A percentile compares a stretch with the other conserved stretches of the same genome.
These are phyloP conservation scores for Ladona fulva DNA, from an alignment of 1,140 invertebrate species.

Conservation along the genomic window DNA sequence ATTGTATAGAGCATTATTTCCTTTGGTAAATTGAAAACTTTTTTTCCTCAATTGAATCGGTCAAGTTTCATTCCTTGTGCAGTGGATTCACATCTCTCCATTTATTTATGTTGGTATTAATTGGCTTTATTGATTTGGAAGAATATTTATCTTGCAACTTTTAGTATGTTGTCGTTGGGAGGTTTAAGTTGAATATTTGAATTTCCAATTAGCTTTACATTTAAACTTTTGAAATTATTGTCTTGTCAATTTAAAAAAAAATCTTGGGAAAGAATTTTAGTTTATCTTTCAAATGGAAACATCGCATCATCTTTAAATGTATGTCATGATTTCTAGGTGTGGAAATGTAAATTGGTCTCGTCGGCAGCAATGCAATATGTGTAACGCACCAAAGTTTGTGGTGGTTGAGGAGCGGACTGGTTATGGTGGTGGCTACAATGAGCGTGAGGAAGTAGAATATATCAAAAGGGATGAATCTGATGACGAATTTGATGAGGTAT, in stretches of 20 bases:
- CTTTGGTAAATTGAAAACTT: conserved; percentile 7
- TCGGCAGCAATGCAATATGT: conserved; percentile 94
- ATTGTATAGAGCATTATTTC: conserved; percentile 5
- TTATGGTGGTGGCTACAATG: conserved; percentile 86
- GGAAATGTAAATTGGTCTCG: conserved; percentile 99
- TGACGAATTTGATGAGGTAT: conserved; percentile 84
- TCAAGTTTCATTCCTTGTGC: neutral
- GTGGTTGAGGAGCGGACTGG: conserved; percentile 73
- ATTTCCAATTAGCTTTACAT: no score
- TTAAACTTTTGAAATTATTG: no score
- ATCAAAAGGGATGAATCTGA: conserved; percentile 34
- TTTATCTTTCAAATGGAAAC: no score
- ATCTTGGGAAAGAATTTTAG: no score
- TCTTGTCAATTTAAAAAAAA: no score
- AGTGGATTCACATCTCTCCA: neutral
- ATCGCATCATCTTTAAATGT: neutral
- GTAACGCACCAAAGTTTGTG: conserved; percentile 94
- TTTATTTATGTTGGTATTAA: conserved; percentile 16
- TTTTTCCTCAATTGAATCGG: neutral
- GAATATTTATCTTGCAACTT: no score
- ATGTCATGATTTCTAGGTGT: conserved; percentile 48
- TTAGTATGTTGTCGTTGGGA: no score
- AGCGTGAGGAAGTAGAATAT: conserved; percentile 86
- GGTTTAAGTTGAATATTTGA: no score
- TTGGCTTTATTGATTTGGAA: no score